phyloP scores from a whole-genome alignment of 2,888 invertebrate genomes.

The Metacarcinus magister region DNA sequence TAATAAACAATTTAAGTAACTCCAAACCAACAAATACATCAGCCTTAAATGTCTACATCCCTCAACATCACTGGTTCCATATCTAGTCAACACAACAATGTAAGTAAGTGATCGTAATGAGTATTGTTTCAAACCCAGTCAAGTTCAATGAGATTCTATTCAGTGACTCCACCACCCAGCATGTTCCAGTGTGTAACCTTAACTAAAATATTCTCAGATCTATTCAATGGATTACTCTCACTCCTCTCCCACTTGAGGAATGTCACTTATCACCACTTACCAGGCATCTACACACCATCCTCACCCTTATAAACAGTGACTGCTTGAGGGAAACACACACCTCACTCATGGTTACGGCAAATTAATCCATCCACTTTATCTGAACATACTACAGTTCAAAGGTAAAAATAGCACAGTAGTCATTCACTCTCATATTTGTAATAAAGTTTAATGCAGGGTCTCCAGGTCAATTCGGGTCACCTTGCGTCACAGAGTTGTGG shows the following conservation, averaged over 20 bases:
- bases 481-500: neutral
- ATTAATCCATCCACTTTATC: neutral
- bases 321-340: too few species aligned
- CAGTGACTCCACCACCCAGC: neutral
- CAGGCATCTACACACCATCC: neutral
- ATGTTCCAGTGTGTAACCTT: neutral
- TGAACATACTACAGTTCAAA: neutral
- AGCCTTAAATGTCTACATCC: neutral
- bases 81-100: neutral
- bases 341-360: too few species aligned
- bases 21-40: neutral
- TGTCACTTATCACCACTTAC: neutral
- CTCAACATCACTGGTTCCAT: neutral
- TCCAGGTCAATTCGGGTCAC: too few species aligned
- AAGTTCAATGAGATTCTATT: neutral
- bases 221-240: neutral
- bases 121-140: neutral
- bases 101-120: neutral
- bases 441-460: neutral
- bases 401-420: neutral
- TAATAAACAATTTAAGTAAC: neutral
- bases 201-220: neutral
- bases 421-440: neutral
- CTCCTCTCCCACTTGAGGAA: neutral
- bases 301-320: too few species aligned